Evolutionary conservation across 2,797 vertebrate species (phyloP).

Genomic region (Onychomys leucogaster): DNA sequence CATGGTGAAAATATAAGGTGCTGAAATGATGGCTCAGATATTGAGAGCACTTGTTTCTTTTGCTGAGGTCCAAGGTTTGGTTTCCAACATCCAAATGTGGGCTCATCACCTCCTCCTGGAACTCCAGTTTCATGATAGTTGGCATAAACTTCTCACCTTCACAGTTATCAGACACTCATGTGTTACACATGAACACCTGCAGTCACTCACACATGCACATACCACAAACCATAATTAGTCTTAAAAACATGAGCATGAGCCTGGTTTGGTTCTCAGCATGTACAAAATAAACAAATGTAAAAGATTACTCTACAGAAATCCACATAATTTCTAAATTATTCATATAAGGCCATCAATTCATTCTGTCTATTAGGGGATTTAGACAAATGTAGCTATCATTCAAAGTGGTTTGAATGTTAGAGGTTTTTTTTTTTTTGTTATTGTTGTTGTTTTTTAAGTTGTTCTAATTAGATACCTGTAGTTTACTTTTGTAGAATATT

Average conservation of each 20-base stretch:
- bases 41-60: neutral
- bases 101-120: neutral
- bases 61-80: neutral
- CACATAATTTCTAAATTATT: slow-evolving; percentile 51
- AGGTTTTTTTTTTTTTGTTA: no score
- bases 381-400: neutral
- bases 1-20: neutral
- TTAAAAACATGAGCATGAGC: neutral
- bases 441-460: neutral
- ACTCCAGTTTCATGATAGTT: neutral
- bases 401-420: neutral
- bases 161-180: neutral
- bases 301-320: neutral
- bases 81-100: neutral
- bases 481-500: neutral
- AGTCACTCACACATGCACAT: neutral
- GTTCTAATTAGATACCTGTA: neutral
- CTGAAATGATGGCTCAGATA: neutral
- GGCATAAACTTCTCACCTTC: neutral
- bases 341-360: neutral
- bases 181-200: no score
- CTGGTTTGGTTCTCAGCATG: neutral
- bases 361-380: neutral
- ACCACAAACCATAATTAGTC: neutral
- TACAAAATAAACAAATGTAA: neutral